Percentiles rank a stretch among this genome's conserved stretches.
Evolutionary conservation across 2,797 vertebrate genomes (phyloP).

Genomic region (Balearica regulorum): DNA sequence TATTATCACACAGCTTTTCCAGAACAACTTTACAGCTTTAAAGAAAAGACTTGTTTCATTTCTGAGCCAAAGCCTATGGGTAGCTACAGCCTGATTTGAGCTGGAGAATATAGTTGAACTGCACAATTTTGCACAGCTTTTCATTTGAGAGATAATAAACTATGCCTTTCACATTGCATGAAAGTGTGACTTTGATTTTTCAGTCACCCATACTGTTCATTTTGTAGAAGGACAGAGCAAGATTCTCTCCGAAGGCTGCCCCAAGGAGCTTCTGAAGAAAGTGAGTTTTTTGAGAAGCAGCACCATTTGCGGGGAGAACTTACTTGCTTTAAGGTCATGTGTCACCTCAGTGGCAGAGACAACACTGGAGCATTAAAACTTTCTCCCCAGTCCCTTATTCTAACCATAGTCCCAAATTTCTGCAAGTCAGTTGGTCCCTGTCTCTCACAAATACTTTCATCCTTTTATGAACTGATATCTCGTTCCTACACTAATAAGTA

Average conservation of each 20-base stretch:
- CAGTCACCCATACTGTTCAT: background rate
- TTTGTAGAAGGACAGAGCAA: background rate
- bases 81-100: background rate
- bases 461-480: constrained; percentile 29
- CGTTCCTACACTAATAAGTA: constrained; percentile 56
- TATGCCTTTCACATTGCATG: background rate
- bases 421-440: background rate
- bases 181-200: background rate
- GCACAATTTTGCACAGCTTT: background rate
- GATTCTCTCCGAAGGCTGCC: background rate
- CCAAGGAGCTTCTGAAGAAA: background rate
- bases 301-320: background rate
- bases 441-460: constrained; percentile 6
- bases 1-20: background rate
- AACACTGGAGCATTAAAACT: background rate
- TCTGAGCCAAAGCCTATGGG: background rate
- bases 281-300: background rate
- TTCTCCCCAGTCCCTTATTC: background rate
- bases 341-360: background rate
- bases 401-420: background rate
- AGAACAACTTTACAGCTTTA: background rate
- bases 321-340: background rate
- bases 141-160: background rate
- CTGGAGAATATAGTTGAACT: background rate
- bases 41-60: background rate